phyloP scores from a whole-genome alignment of 2,113 vertebrate genomes.

The Arvicanthis niloticus region DNA sequence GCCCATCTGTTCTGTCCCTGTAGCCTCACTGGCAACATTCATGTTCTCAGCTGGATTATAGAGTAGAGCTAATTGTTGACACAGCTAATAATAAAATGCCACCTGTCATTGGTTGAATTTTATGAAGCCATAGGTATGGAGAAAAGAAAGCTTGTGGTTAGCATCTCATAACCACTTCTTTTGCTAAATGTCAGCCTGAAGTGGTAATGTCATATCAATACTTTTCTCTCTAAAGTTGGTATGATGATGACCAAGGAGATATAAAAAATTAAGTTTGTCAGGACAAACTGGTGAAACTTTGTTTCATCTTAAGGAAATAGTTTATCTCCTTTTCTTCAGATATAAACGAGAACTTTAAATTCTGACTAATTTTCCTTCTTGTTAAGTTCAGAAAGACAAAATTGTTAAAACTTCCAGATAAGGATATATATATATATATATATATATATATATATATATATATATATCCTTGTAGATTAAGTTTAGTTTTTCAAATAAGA shows the following conservation, averaged over 20 bases:
- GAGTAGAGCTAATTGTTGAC: constrained; percentile 14
- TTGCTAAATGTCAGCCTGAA: background rate
- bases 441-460: no score
- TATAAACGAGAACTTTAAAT: background rate
- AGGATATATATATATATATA: background rate
- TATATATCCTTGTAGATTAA: background rate
- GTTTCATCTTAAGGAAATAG: background rate
- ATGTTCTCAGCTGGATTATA: background rate
- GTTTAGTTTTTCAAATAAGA: background rate
- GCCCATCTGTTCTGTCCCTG: background rate
- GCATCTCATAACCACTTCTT: background rate
- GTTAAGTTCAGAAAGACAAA: background rate
- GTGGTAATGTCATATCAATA: no score
- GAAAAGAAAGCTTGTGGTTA: background rate
- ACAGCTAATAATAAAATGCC: background rate
- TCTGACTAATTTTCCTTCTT: background rate
- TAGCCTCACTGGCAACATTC: background rate
- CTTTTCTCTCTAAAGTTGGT: background rate
- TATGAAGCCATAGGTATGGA: background rate
- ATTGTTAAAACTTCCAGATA: background rate
- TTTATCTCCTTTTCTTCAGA: background rate
- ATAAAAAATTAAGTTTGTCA: background rate
- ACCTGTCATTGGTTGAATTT: background rate
- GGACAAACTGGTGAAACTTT: background rate
- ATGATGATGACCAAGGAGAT: background rate